phyloP scores from a whole-genome alignment of 2,888 invertebrate genomes.

The Hoplodrina blanda region DNA sequence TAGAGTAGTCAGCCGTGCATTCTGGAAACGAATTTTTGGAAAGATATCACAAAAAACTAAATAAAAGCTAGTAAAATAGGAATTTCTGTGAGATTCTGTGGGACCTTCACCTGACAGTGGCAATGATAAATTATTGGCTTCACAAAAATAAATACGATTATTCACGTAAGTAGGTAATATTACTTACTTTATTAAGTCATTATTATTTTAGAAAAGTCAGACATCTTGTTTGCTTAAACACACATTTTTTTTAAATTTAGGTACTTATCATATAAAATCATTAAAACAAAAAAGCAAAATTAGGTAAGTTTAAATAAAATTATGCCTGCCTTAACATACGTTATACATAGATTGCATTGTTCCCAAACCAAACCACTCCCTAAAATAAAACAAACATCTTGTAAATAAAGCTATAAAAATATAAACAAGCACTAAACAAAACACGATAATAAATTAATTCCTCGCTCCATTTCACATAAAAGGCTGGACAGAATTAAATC shows the following conservation, averaged over 20 bases:
- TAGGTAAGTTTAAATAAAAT: too few relatives aligned
- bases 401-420: slow-evolving; percentile 51
- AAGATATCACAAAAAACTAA: background rate
- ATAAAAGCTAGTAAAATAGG: too few relatives aligned
- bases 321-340: background rate
- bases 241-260: too few relatives aligned
- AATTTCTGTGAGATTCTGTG: background rate
- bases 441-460: slow-evolving; percentile 54
- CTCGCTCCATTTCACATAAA: slow-evolving; percentile 50
- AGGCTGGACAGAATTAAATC: slow-evolving; percentile 78
- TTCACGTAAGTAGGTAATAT: too few relatives aligned
- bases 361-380: background rate
- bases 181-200: too few relatives aligned
- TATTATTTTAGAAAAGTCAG: too few relatives aligned
- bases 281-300: too few relatives aligned
- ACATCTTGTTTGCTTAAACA: too few relatives aligned
- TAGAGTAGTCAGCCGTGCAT: background rate
- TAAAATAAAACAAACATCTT: slow-evolving; percentile 6
- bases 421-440: slow-evolving; percentile 40
- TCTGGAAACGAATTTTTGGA: background rate
- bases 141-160: too few relatives aligned
- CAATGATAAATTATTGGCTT: too few relatives aligned
- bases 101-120: background rate
- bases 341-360: background rate
- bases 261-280: too few relatives aligned